Base-by-base conservation (phyloP, 2,113 vertebrate genomes). In the Brienomyrus brachyistius region DNA sequence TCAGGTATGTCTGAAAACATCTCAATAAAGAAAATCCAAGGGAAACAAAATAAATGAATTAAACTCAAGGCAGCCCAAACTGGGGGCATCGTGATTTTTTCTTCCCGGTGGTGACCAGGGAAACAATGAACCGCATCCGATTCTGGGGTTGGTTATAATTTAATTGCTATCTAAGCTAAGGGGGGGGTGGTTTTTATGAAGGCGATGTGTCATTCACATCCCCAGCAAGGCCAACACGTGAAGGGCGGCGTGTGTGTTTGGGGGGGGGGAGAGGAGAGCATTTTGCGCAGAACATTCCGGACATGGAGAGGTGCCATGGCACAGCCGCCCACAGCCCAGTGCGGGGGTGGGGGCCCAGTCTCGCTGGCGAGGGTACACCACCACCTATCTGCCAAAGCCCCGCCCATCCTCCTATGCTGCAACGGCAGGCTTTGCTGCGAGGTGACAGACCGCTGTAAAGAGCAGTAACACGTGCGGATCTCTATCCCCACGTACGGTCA, bases 151-250 rank as follows among this genome's bases (percentile, higher is more conserved):
- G 94, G 95, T 96, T 95, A 95, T 96, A 47, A 95, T 95, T 96
- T 96, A 95, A 96, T 96, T 70, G 95, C 94, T 87, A 93, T 91
- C 92, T 92, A 94, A 94, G 94, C 94, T 95, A 95, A 77, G 27
- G 11, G 31, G 31, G 2, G 94, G 95, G 93, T 94, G 95, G 95
- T 93, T 95, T 95, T 96, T 93, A 95, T 95, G 92, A 94, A 92
- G 94, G 95, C 95, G 93, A 94, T 94, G 94, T 94, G 74, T 80
- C 74, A 80, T 80, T 43, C 31, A 19, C 15, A 17, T 80, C 74
- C 5, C 31, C 5, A 80, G 31, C 35, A 19, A 19, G 74, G 13
- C 74, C 35, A 5, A 43, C 35, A 11, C 0, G 74, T 5, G 35
- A 80, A 80, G 74, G 74, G 35, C 17, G 6, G 35, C n/a, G 35